phyloP scores from a whole-genome alignment of 2,113 vertebrate species.

The Aplodontia rufa region DNA sequence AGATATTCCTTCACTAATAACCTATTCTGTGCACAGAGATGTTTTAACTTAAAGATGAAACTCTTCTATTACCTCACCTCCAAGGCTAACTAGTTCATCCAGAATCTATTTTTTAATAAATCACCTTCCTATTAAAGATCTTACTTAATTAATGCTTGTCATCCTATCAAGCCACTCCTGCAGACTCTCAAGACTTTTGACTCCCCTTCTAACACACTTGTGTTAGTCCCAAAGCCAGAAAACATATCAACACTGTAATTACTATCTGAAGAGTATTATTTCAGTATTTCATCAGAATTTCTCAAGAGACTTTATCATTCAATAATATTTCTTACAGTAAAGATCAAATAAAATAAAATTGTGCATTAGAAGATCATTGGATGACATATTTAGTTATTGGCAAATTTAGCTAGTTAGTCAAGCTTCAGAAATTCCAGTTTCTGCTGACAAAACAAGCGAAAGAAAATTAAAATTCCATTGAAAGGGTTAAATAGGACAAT shows the following conservation, averaged over 20 bases:
- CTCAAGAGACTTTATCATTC: slow-evolving; percentile 45
- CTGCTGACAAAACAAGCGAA: slow-evolving; percentile 14
- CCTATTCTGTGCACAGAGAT: not conserved
- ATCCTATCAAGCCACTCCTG: slow-evolving; percentile 47
- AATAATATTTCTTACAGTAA: slow-evolving; percentile 30
- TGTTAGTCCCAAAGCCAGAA: slow-evolving; percentile 43
- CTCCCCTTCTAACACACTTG: slow-evolving; percentile 13
- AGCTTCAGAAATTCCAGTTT: slow-evolving; percentile 24
- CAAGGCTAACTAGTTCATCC: slow-evolving; percentile 35
- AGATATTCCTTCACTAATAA: slow-evolving; percentile 32
- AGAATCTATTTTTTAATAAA: slow-evolving; percentile 69
- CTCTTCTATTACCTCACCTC: slow-evolving; percentile 50
- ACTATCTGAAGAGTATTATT: slow-evolving; percentile 24
- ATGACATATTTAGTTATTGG: not conserved
- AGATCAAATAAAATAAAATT: slow-evolving; percentile 25
- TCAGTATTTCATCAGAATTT: slow-evolving; percentile 50
- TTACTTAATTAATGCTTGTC: slow-evolving; percentile 62
- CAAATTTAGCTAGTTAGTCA: not conserved
- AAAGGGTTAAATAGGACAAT: not conserved
- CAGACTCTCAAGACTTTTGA: slow-evolving; percentile 33
- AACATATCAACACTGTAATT: slow-evolving; percentile 56
- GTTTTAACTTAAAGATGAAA: slow-evolving; percentile 49
- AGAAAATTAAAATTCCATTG: not conserved
- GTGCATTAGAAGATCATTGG: not conserved
- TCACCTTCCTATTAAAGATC: slow-evolving; percentile 49